Base-by-base conservation (phyloP, 2,888 invertebrate species). In the Ophioninae sp. region DNA sequence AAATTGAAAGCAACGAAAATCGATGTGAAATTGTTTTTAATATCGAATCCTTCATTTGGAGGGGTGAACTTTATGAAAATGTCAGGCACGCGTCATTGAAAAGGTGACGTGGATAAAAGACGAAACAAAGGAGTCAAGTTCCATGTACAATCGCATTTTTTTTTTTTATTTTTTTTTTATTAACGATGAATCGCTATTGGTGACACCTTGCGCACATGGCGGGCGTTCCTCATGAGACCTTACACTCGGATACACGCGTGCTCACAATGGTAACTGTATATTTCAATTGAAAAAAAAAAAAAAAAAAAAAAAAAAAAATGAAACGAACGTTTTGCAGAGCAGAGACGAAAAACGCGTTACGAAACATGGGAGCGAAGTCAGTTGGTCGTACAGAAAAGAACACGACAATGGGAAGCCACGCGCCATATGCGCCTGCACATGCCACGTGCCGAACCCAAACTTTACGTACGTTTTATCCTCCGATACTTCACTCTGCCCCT, bases 351-450 rank as follows among this genome's bases (percentile, higher is more conserved):
- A 77, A 61, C n/a, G 37, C 72, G 76, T 68, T 80, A 64, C 67
- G 75, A 72, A 84, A 84, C 44, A 72, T 72, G 39, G 87, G 86
- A 59, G 61, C 88, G 88, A 90, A 91, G 90, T 91, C 90, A 90
- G 89, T 90, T 90, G 88, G 88, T 89, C 89, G 68, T 39, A 56
- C 62, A 78, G 41, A 44, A 69, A 30, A 87, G 88, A 87, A 87
- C 86, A 87, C 88, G 87, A 90, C 90, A 91, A 90, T 90, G 87
- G 89, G 87, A 90, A 90, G 90, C 90, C 90, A 91, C 91, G 89
- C 89, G 91, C 90, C 91, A 91, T 91, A 91, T 91, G 91, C 85
- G 89, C 83, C 87, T 86, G 88, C 91, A 91, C 90, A 91, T 91
- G 90, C 88, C 83, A 86, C 87, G 88, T 87, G 85, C 83, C 61